Percentiles rank a stretch among this genome's conserved stretches.
Evolutionary conservation across 2,797 vertebrate species (phyloP).

Genomic region (Paguma larvata): DNA sequence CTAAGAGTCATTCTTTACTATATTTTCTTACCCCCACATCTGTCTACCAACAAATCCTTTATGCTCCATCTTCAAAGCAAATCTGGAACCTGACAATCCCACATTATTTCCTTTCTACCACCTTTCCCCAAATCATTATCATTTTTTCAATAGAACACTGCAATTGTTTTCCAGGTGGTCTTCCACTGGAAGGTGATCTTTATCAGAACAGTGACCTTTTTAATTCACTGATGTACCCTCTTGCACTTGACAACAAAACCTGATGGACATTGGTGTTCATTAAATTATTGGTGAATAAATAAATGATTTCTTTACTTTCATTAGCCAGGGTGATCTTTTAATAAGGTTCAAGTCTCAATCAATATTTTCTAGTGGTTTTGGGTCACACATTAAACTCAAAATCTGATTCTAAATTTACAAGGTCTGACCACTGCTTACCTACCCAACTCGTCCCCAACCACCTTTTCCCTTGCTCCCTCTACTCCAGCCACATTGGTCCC

Average conservation of each 20-base stretch:
- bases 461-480: background rate
- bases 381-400: constrained; percentile 38
- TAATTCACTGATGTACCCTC: background rate
- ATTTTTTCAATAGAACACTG: background rate
- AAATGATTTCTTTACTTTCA: background rate
- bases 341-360: background rate
- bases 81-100: background rate
- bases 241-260: background rate
- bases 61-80: background rate
- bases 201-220: background rate
- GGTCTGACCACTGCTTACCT: background rate
- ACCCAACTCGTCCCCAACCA: background rate
- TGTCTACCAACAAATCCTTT: background rate
- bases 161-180: background rate
- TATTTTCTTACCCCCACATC: background rate
- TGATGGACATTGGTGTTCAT: background rate
- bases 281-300: background rate
- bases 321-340: constrained; percentile 1
- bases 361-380: background rate
- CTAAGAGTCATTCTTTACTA: background rate
- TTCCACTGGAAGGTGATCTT: background rate
- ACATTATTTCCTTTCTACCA: background rate
- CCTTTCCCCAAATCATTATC: background rate
- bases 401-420: background rate
- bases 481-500: background rate